Base-by-base conservation (phyloP, 2,113 vertebrate genomes). In the Todiramphus chloris region DNA sequence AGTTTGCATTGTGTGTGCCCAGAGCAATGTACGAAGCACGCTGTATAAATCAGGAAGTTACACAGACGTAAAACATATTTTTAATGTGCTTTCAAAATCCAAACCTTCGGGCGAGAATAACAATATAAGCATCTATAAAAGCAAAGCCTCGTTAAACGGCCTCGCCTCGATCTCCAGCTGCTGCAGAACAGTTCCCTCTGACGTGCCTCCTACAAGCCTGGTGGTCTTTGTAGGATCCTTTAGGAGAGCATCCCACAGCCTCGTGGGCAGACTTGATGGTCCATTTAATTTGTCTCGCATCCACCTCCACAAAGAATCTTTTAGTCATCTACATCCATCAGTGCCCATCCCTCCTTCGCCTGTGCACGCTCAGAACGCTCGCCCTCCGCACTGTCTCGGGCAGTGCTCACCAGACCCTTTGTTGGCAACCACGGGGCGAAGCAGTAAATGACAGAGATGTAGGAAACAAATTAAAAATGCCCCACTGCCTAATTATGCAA, bases 71-170 rank as follows among this genome's bases (percentile, higher is more conserved):
- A 96, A 96, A 69, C 83, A 85, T 76, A 92, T 92, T 94, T 91
- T 77, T 90, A 87, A 75, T 17, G 27, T 85, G 58, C 63, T 80
- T 89, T 76, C 91, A 82, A 83, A 94, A 89, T 46, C 70, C 87
- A 82, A 43, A 89, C 80, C 96, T 95, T 82, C 77, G 41, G 95
- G 94, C 91, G 85, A 85, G 66, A 93, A 62, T 43, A 93, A 73
- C 58, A 87, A 91, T 59, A 50, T 0, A 79, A 41, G 46, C 89
- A 82, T 35, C 89, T 70, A 64, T 51, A 73, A 93, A 92, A 87
- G 91, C 12, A 5, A 84, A 89, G 58, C n/a, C 80, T 41, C 5
- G 0, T 46, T n/a, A 82, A 89, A 78, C 0, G 1, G 86, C 48
- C 3, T 18, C 11, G 37, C 63, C 23, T 24, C 2, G 13, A 31